Conservation (phyloP, 2,113 vertebrate species). For the Prochilodus magdalenae region DNA sequence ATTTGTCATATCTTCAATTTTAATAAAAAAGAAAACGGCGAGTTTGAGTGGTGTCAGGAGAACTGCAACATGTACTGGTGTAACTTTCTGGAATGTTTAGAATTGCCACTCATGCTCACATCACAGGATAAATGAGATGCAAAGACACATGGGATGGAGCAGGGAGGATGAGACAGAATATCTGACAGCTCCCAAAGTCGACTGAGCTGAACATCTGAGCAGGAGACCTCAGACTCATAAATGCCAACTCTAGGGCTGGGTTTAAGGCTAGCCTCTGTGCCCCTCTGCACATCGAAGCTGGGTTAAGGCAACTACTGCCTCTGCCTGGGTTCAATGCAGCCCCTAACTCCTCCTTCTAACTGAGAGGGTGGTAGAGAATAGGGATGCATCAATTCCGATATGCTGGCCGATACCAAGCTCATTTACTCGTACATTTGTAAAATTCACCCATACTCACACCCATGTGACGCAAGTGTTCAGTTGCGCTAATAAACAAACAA, state of each 20-base stretch:
- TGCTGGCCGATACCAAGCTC: too few relatives aligned
- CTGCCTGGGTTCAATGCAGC: slow-evolving; percentile 17
- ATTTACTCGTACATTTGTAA: too few relatives aligned
- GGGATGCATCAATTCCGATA: too few relatives aligned
- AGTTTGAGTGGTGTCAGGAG: not conserved
- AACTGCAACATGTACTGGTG: slow-evolving; percentile 4
- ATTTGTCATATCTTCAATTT: slow-evolving; percentile 31
- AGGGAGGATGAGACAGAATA: not conserved
- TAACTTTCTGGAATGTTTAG: slow-evolving; percentile 70
- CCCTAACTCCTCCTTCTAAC: not conserved
- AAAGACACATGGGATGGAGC: not conserved
- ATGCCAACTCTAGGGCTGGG: slow-evolving; percentile 54
- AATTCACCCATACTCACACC: too few relatives aligned
- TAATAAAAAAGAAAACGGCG: too few relatives aligned
- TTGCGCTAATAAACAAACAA: too few relatives aligned
- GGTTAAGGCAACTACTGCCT: slow-evolving; percentile 65
- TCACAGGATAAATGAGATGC: slow-evolving; percentile 2
- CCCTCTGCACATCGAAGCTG: slow-evolving; percentile 57
- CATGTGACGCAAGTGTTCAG: too few relatives aligned
- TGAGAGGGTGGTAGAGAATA: not conserved
- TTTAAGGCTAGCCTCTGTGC: slow-evolving; percentile 70
- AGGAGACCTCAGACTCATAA: slow-evolving; percentile 45
- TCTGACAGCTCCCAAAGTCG: not conserved
- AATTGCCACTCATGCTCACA: slow-evolving; percentile 19
- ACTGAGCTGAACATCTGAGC: not conserved